Conservation (phyloP, 2,888 invertebrate species). For the Oscheius sp. region DNA sequence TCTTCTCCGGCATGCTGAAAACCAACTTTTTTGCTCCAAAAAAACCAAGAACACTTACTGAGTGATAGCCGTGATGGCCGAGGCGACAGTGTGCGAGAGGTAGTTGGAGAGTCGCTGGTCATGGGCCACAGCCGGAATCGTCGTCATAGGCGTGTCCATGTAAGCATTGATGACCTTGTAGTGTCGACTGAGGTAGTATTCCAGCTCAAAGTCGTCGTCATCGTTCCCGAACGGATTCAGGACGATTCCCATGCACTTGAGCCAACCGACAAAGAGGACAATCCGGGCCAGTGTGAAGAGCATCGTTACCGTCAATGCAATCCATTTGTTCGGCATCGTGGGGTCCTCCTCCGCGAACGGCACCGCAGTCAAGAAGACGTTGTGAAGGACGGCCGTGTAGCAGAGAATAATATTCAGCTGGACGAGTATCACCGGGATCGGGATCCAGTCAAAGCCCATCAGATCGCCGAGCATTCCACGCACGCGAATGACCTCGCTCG, state of each 20-base stretch:
- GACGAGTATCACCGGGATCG: slow-evolving; percentile 50
- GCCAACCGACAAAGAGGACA: slow-evolving; percentile 45
- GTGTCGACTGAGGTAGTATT: slow-evolving; percentile 17
- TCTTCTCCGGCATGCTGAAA: slow-evolving; percentile 12
- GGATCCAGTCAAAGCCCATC: slow-evolving; percentile 55
- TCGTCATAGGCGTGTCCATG: not conserved
- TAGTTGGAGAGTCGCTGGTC: not conserved
- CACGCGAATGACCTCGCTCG: slow-evolving; percentile 36
- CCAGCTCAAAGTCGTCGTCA: slow-evolving; percentile 55
- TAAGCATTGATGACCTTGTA: not conserved
- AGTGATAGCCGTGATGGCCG: slow-evolving; percentile 17
- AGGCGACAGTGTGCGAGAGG: slow-evolving; percentile 19
- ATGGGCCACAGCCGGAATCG: not conserved
- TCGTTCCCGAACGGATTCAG: slow-evolving; percentile 57
- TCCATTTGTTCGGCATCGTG: not conserved
- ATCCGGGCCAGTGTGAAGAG: slow-evolving; percentile 39
- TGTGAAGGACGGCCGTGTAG: slow-evolving; percentile 3
- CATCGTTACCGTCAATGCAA: not conserved
- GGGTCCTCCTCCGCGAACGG: not conserved
- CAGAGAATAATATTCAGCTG: slow-evolving; percentile 13
- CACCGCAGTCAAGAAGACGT: not conserved
- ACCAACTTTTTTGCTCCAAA: not conserved
- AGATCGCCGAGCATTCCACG: slow-evolving; percentile 50
- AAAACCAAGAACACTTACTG: not conserved
- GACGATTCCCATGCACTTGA: slow-evolving; percentile 48